Conservation (phyloP, 2,113 vertebrate species). For the Bostrychus sinensis region DNA sequence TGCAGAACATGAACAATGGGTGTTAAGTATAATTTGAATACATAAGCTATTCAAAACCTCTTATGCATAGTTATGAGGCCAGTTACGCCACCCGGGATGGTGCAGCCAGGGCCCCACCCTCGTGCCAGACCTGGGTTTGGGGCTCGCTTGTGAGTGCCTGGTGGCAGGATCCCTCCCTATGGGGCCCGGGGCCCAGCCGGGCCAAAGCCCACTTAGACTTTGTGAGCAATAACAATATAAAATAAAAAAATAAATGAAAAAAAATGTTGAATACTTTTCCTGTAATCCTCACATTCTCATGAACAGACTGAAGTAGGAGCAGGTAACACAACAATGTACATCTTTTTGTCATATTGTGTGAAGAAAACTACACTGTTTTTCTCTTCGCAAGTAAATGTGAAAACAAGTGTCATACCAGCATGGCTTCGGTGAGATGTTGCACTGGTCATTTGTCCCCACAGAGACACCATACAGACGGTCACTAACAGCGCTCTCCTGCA, state of each 20-base stretch:
- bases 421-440: conserved; percentile 88
- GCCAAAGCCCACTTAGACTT: background rate
- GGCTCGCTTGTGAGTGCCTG: too few relatives aligned
- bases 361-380: too few relatives aligned
- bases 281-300: conserved; percentile 5
- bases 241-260: conserved; percentile 5
- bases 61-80: too few relatives aligned
- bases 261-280: background rate
- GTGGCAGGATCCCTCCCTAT: too few relatives aligned
- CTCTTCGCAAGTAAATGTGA: too few relatives aligned
- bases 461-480: conserved; percentile 86
- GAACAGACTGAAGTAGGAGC: conserved; percentile 5
- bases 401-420: conserved; percentile 79
- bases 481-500: conserved; percentile 87
- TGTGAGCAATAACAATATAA: background rate
- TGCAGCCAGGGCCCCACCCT: too few relatives aligned
- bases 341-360: conserved; percentile 4
- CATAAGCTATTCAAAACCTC: background rate
- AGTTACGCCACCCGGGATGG: too few relatives aligned
- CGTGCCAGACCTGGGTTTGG: too few relatives aligned
- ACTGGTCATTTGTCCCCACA: conserved; percentile 86
- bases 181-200: too few relatives aligned
- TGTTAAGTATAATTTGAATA: too few relatives aligned
- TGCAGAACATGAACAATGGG: too few relatives aligned
- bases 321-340: background rate